These are phyloP conservation scores for Herpailurus yagouaroundi DNA, from an alignment of 2,113 vertebrate genomes.

Conservation along the genomic window DNA sequence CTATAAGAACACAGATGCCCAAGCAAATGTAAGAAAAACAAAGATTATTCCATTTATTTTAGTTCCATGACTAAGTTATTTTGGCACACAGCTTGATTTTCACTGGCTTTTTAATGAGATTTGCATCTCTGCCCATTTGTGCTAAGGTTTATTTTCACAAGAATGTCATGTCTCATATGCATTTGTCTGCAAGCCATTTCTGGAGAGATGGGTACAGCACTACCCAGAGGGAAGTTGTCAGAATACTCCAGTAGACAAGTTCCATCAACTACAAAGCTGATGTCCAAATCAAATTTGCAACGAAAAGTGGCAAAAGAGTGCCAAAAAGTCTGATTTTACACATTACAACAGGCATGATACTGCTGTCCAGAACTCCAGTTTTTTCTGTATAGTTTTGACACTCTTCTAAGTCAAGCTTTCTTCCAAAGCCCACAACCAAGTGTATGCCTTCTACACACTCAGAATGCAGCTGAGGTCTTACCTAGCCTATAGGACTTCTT, in stretches of 20 bases:
- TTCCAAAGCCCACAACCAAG: slow-evolving; percentile 37
- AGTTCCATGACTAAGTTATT: background rate
- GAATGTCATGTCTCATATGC: background rate
- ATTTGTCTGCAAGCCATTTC: background rate
- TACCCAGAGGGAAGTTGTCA: background rate
- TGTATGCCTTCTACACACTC: background rate
- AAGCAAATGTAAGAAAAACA: background rate
- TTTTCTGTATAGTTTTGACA: slow-evolving; percentile 40
- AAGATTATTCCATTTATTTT: slow-evolving; percentile 29
- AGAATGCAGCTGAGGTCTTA: background rate
- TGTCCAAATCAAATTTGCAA: slow-evolving; percentile 40
- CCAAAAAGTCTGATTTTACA: slow-evolving; percentile 58
- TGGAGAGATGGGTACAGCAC: background rate
- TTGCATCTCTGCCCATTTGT: background rate
- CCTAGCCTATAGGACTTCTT: background rate
- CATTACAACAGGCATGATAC: background rate
- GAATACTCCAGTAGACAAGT: background rate
- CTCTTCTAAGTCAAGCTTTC: slow-evolving; percentile 36
- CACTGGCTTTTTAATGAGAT: background rate
- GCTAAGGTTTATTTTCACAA: background rate
- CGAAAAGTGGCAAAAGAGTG: slow-evolving; percentile 55
- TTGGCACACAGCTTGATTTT: background rate
- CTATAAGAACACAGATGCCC: background rate
- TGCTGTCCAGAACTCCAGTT: slow-evolving; percentile 49
- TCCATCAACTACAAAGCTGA: background rate